Evolutionary conservation across 2,113 vertebrate species (phyloP).

Genomic region (Poeciliopsis occidentalis): DNA sequence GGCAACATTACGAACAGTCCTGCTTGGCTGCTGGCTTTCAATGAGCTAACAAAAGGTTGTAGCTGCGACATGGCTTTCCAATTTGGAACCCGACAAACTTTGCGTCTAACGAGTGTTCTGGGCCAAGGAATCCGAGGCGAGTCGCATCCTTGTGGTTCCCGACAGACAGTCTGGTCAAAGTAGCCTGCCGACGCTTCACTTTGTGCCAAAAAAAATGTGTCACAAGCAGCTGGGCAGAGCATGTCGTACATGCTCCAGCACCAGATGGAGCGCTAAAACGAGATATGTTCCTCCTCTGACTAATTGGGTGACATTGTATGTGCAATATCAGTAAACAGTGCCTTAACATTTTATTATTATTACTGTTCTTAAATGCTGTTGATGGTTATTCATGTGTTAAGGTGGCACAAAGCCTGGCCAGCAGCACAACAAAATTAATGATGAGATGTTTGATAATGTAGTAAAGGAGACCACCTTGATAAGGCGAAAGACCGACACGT

Average conservation of each 20-base stretch:
- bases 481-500: neutral
- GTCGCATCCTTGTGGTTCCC: constrained; percentile 67
- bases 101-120: constrained; percentile 51
- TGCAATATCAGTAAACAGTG: neutral
- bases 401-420: neutral
- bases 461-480: neutral
- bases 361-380: neutral
- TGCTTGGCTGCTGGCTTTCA: neutral
- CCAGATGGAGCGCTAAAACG: constrained; percentile 83
- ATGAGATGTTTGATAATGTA: neutral
- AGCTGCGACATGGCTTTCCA: constrained; percentile 12
- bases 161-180: constrained; percentile 68
- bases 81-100: constrained; percentile 47
- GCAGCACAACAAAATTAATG: neutral
- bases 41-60: constrained; percentile 14
- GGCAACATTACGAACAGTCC: constrained; percentile 3
- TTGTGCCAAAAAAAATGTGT: constrained; percentile 86
- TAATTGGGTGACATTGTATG: constrained; percentile 3
- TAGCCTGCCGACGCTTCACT: constrained; percentile 52
- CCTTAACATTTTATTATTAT: too few species aligned
- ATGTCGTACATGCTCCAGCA: constrained; percentile 81
- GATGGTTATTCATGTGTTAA: neutral
- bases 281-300: constrained; percentile 13
- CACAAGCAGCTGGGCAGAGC: constrained; percentile 83
- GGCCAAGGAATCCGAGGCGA: constrained; percentile 49